Base-by-base conservation (phyloP, 1,140 invertebrate genomes). In the Hylaeus volcanicus region DNA sequence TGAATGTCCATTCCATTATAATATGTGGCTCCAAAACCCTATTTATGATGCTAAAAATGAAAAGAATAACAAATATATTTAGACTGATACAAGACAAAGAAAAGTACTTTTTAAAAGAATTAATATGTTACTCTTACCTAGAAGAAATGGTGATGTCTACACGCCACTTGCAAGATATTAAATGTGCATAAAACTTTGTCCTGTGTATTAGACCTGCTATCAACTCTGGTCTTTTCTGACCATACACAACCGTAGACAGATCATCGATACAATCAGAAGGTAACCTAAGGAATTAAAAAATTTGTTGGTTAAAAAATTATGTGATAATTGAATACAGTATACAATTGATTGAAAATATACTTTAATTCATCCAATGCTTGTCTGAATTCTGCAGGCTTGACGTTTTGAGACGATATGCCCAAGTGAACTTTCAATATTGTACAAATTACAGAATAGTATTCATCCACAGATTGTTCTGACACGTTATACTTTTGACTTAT, bases 1-100 rank as follows among this genome's bases (percentile, higher is more conserved):
- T 90, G 37, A 93, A 86, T n/a, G 82, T 92, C 91, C 92, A 92
- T 83, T 93, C 89, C 90, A 94, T 92, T 48, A 93, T 53, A 60
- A 94, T 89, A 68, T 84, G 88, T 60, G 93, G 92, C 79, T 94
- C 90, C 14, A 93, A 70, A 9, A 93, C 90, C 83, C 90, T 90
- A 37, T 90, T 91, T 37, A 92, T 81, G 48, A 85, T 79, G 78
- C 93, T 93, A 78, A 9, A 91, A 90, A 84, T 9, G 83, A 64
- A 87, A 45, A 66, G 60, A 41, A 79, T 14, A 61, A 12, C 15
- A 81, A 55, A 15, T n/a, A 75, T 69, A 73, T 69, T 73, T 12
- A 70, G 43, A 60, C 56, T 51, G 51, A 74, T 82, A 69, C 55
- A 64, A 66, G 26, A 26, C 26, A 26, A 26, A 26, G 26, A 26